Evolutionary conservation across 2,113 vertebrate genomes (phyloP).

Genomic region (Rissa tridactyla): DNA sequence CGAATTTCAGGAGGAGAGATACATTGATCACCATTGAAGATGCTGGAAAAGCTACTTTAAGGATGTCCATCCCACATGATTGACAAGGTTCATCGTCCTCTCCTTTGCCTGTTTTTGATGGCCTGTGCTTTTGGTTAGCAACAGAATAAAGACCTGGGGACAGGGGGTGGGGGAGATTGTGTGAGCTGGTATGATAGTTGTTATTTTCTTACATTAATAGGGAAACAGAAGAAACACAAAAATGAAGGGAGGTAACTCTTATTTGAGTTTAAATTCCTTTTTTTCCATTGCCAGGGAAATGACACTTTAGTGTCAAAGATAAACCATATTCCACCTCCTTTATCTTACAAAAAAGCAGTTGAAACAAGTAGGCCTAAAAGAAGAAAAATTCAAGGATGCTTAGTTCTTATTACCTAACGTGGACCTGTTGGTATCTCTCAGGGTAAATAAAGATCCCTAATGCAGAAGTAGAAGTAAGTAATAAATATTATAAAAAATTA

Average conservation of each 20-base stretch:
- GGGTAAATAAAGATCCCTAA: background rate
- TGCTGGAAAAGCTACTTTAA: background rate
- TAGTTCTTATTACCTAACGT: background rate
- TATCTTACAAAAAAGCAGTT: background rate
- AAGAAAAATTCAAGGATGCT: background rate
- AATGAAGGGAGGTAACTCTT: background rate
- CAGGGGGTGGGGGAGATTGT: rapidly evolving
- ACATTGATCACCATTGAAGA: background rate
- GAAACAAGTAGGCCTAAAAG: background rate
- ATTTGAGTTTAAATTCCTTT: background rate
- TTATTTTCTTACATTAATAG: background rate
- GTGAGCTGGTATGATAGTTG: background rate
- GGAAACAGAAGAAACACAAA: background rate
- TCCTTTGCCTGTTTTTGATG: background rate
- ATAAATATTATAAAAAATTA: background rate
- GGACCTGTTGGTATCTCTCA: background rate
- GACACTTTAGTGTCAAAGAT: background rate
- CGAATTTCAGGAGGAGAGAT: background rate
- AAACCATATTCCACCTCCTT: background rate
- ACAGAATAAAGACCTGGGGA: background rate
- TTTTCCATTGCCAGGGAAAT: background rate
- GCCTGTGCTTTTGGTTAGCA: background rate
- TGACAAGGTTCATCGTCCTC: background rate
- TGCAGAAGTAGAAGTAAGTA: background rate
- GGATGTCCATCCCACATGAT: rapidly evolving